Conservation (phyloP, 2,888 invertebrate genomes). For the Lacanobia wlatinum region DNA sequence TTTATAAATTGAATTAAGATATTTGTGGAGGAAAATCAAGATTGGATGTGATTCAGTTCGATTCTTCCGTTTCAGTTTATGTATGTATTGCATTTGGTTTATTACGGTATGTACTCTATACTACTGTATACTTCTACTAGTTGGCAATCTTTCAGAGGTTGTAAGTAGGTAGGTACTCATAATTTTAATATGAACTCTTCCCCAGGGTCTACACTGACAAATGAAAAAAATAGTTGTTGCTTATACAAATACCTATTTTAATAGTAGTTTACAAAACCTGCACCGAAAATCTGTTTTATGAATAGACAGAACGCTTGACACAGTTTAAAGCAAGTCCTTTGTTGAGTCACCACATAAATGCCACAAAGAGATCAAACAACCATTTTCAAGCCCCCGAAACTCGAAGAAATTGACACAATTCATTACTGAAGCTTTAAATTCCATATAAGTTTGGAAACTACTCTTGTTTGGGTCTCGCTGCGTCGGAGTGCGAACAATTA, state of each 20-base stretch:
- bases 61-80: background rate
- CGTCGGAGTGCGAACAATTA: conserved; percentile 53
- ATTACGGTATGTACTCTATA: background rate
- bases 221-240: background rate
- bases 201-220: background rate
- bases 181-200: too few species aligned
- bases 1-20: conserved; percentile 33
- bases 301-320: background rate
- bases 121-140: background rate
- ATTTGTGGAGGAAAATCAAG: conserved; percentile 14
- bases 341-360: conserved; percentile 7
- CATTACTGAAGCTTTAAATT: conserved; percentile 60
- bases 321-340: conserved; percentile 3
- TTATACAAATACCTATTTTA: too few species aligned
- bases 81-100: conserved; percentile 7
- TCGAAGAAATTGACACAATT: conserved; percentile 63
- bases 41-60: conserved; percentile 12
- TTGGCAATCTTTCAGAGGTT: background rate
- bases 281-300: background rate
- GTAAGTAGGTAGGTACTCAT: background rate
- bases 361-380: conserved; percentile 41
- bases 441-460: conserved; percentile 57
- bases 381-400: conserved; percentile 38
- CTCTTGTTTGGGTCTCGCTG: conserved; percentile 48
- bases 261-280: too few species aligned